Evolutionary conservation across 2,888 invertebrate species (phyloP).

Genomic region (Acrobeloides nanus): DNA sequence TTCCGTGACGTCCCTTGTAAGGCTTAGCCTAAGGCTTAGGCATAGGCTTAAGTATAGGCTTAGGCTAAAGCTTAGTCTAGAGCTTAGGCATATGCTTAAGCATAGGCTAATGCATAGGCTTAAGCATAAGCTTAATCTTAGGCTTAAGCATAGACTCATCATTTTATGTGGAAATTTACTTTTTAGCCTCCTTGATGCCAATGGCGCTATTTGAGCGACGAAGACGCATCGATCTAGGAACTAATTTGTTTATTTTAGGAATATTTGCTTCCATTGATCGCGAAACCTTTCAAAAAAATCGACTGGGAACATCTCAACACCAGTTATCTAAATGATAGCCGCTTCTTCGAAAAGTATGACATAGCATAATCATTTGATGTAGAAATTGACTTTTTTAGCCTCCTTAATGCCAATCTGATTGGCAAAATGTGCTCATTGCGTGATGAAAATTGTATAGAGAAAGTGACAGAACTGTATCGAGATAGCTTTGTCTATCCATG

Average conservation of each 20-base stretch:
- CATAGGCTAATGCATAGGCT: too few species aligned
- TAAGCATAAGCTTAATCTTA: too few species aligned
- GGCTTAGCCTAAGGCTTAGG: too few species aligned
- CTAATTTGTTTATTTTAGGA: conserved; percentile 9
- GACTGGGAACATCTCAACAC: conserved; percentile 19
- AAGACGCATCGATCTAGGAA: too few species aligned
- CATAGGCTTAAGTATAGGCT: too few species aligned
- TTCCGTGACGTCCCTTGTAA: too few species aligned
- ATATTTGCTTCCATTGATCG: conserved; percentile 24
- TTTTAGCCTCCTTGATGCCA: too few species aligned
- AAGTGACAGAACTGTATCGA: conserved; percentile 25
- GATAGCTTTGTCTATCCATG: conserved; percentile 27
- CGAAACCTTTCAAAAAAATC: conserved; percentile 15
- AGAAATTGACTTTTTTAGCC: conserved; percentile 13
- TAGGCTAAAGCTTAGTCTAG: too few species aligned
- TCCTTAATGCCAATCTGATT: conserved; percentile 23
- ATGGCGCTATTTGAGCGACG: too few species aligned
- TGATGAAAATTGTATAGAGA: conserved; percentile 26
- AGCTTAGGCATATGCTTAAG: too few species aligned
- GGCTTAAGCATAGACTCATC: too few species aligned
- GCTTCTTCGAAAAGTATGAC: conserved; percentile 39
- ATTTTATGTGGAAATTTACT: too few species aligned
- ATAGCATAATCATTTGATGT: not conserved
- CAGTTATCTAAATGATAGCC: conserved; percentile 27
- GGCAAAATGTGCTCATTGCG: conserved; percentile 24